These are phyloP conservation scores for Apostichopus parvimensis DNA, from an alignment of 35 echinoderm and acorn worm species.

Conservation along the genomic window DNA sequence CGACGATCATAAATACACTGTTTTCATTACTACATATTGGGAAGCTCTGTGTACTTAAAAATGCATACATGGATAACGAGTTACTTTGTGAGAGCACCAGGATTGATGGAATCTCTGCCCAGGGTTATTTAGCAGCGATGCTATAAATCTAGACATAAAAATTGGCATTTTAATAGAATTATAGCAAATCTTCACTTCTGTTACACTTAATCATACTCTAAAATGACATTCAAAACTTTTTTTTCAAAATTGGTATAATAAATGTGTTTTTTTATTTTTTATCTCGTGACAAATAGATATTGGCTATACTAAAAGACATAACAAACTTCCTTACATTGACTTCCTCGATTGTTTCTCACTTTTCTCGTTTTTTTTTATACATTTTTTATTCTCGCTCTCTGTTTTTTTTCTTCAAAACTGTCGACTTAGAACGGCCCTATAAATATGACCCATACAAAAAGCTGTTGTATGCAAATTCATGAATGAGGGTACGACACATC, in stretches of 20 bases:
- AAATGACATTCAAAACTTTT: background rate
- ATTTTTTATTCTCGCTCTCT: background rate
- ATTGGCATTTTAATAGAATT: background rate
- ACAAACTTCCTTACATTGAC: background rate
- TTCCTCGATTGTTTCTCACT: background rate
- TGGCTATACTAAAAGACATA: background rate
- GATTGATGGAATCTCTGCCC: no score
- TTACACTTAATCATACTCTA: background rate
- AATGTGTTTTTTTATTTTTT: background rate
- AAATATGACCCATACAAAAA: conserved; percentile 14
- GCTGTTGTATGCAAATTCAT: conserved; percentile 38
- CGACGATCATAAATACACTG: no score
- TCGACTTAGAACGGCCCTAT: conserved; percentile 13
- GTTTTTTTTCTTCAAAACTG: background rate
- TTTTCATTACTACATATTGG: no score
- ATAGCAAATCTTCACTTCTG: background rate
- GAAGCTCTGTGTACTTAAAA: no score
- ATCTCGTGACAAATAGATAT: background rate
- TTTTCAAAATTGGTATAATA: conserved; percentile 3
- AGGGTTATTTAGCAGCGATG: no score
- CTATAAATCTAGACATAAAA: background rate
- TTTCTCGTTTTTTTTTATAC: background rate
- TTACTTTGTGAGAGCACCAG: no score
- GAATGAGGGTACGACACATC: conserved; percentile 16
- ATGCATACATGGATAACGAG: no score